Conservation (phyloP, 2,113 vertebrate species). For the Eulemur rufifrons region DNA sequence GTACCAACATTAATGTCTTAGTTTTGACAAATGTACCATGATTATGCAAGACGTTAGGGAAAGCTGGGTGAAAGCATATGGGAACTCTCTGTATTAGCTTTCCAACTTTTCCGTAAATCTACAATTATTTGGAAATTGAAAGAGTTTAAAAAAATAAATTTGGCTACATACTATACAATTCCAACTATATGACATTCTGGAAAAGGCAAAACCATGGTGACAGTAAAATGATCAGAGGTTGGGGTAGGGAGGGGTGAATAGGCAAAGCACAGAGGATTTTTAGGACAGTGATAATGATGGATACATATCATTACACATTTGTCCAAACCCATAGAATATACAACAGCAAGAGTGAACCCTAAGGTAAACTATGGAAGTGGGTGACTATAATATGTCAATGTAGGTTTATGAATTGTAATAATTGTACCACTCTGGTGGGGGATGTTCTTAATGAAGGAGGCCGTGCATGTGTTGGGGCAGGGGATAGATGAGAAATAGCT, state of each 20-base stretch:
- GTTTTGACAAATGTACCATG: background rate
- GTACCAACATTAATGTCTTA: background rate
- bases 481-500: background rate
- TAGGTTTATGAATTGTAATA: too few relatives aligned
- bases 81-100: background rate
- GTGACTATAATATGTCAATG: background rate
- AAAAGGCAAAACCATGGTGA: background rate
- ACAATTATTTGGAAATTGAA: background rate
- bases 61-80: background rate
- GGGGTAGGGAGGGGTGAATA: too few relatives aligned
- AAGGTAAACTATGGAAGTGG: background rate
- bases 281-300: background rate
- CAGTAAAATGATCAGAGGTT: background rate
- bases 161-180: background rate
- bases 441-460: background rate
- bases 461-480: too few relatives aligned
- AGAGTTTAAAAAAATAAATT: background rate
- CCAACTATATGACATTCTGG: background rate
- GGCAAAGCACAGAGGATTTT: background rate
- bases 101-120: conserved; percentile 15
- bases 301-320: background rate
- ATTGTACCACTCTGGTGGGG: background rate
- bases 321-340: background rate
- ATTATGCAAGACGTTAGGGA: background rate
- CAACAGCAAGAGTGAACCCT: background rate